Evolutionary conservation across 2,888 invertebrate genomes (phyloP), one percentile per base, ranked within the genome.

Genomic region (Lepas anatifera): DNA sequence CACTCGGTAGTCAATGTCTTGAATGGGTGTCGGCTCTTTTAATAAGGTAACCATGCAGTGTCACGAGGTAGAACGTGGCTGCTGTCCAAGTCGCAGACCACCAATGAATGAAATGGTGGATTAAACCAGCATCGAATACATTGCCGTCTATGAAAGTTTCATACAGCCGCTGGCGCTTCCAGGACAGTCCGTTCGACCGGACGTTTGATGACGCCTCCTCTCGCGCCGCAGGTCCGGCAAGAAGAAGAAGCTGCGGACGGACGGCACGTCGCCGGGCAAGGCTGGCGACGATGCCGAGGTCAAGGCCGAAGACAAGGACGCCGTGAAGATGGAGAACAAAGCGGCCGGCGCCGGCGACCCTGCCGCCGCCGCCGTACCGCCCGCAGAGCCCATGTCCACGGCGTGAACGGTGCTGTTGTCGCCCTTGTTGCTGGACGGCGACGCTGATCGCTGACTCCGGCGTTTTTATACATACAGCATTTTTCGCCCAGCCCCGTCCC

Each of bases 191-290:
- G 1, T 35, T 32, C 6, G 58, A 58, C 22, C 32, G 35, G 18
- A 13, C 32, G 58, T 58, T 18, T 22, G 35, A 8, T 41, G 4
- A 41, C 41, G 11, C 16, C 11, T 13, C 41, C 41, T 41, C 11
- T 41, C 16, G 41, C 4, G 11, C 41, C 11, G 27, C 58, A 58
- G 58, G 32, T 35, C 58, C 7, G 35, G 35, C 35, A 32, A 32
- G 35, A 58, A 58, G 32, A 58, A 58, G 58, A 58, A 58, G 58
- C 35, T 58, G 58, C 58, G 58, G 32, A 32, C 58, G 58, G 58
- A 58, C 2, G 58, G 58, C 58, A 22, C 25, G 25, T 35, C 58
- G 4, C 58, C 58, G 22, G 58, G 35, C 2, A 58, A 58, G 58
- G 35, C 35, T 2, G 22, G 32, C 8, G 58, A 58, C 22, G 58